A percentile compares a stretch with the other conserved stretches of the same genome.
phyloP scores from a whole-genome alignment of 2,113 vertebrate genomes.

The Varanus salvator region DNA sequence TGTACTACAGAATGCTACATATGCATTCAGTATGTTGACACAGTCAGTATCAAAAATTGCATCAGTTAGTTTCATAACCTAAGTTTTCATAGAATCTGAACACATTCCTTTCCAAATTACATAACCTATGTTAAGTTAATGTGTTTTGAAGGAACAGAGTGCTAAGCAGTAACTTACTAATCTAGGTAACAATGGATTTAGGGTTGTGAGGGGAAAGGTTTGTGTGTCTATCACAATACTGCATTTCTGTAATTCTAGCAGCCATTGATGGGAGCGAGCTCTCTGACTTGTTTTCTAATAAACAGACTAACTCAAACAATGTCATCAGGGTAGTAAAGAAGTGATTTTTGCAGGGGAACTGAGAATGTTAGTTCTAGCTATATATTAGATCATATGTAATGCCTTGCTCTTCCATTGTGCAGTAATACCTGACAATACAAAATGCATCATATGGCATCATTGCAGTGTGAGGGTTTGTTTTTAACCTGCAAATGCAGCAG shows the following conservation, averaged over 20 bases:
- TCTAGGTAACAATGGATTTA: not conserved
- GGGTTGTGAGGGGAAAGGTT: not conserved
- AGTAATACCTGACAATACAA: not conserved
- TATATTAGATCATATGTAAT: not conserved
- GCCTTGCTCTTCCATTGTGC: not conserved
- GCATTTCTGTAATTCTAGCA: too few relatives aligned
- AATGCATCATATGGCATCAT: not conserved
- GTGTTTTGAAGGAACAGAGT: not conserved
- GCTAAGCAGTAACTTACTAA: not conserved
- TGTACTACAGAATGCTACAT: not conserved
- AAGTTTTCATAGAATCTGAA: not conserved
- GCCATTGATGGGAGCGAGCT: not conserved
- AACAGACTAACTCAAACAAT: not conserved
- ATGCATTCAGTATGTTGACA: too few relatives aligned
- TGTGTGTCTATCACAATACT: not conserved
- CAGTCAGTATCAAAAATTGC: not conserved
- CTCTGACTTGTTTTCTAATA: not conserved
- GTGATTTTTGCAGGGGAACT: not conserved
- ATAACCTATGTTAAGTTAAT: not conserved
- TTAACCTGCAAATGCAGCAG: not conserved
- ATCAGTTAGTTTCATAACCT: not conserved
- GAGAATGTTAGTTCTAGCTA: not conserved
- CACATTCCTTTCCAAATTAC: not conserved
- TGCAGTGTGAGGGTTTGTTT: not conserved
- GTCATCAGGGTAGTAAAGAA: too few relatives aligned